These are phyloP conservation scores for Morinoia aosen DNA, from an alignment of 2,888 invertebrate species.

Conservation along the genomic window DNA sequence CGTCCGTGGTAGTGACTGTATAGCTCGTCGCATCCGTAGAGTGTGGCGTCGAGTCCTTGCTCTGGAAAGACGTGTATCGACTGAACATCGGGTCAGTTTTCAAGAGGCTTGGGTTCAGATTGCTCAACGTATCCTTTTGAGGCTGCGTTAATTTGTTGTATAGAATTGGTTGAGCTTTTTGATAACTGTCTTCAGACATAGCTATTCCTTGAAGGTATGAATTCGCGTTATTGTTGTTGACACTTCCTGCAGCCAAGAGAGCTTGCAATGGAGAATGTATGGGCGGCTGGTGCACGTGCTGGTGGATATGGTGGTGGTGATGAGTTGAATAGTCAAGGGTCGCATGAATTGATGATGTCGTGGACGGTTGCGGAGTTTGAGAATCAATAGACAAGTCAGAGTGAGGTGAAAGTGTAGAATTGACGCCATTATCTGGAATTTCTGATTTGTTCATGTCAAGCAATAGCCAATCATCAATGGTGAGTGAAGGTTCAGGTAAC, in stretches of 20 bases:
- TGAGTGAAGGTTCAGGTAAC: constrained; percentile 43
- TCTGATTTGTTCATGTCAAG: constrained; percentile 64
- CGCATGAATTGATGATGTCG: constrained; percentile 57
- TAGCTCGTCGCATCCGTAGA: constrained; percentile 79
- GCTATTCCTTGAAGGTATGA: constrained; percentile 63
- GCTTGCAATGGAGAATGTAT: constrained; percentile 79
- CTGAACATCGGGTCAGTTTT: constrained; percentile 67
- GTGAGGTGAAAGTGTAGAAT: constrained; percentile 63
- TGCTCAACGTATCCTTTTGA: constrained; percentile 63
- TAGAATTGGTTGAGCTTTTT: constrained; percentile 64
- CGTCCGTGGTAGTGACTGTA: constrained; percentile 65
- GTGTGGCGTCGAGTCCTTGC: constrained; percentile 70
- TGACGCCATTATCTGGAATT: constrained; percentile 58
- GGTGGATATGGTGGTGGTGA: constrained; percentile 74
- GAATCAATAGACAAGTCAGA: constrained; percentile 62
- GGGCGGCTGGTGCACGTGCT: constrained; percentile 70
- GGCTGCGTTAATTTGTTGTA: constrained; percentile 66
- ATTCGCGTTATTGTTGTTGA: constrained; percentile 62
- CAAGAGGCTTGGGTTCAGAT: constrained; percentile 58
- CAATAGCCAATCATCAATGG: constrained; percentile 53
- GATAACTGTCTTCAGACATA: constrained; percentile 59
- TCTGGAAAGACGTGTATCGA: constrained; percentile 63
- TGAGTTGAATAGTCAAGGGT: constrained; percentile 69
- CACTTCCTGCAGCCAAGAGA: constrained; percentile 75
- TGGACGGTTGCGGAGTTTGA: constrained; percentile 64